Evolutionary conservation across 2,888 invertebrate species (phyloP), one percentile per base, ranked within the genome.

Genomic region (Mesoligia furuncula): DNA sequence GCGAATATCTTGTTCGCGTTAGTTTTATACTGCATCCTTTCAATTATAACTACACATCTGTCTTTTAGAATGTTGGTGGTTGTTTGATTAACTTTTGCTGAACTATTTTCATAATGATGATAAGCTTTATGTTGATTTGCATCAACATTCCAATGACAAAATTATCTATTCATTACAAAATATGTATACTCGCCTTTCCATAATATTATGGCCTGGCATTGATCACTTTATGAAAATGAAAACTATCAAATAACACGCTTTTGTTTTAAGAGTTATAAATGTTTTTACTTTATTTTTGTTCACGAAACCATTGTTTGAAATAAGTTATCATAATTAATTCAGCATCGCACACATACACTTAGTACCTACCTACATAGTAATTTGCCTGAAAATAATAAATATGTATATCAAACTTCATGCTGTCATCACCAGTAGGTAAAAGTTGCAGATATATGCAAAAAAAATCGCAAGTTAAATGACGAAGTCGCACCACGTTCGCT

Each of bases 1-100:
- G 94, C 95, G 91, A 95, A 95, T 92, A 92, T 92, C 81, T 86
- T 67, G 65, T 72, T 69, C 57, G 73, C 45, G 77, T 75, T 79
- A 74, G 67, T 76, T 84, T 85, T 79, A 68, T 74, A 85, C 54
- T 64, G 72, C 81, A 78, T 78, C 67, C 54, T 82, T 79, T 57
- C 75, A 69, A 82, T 79, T 70, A 79, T 54, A 75, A 80, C 42
- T 69, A 48, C 13, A 59, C 80, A 69, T 75, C 59, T 69, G 36
- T 66, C 15, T 54, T 51, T 59, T 36, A 20, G 51, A 42, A 69
- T 45, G 36, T 59, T 59, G 42, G 31, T 31, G 24, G 69, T 54
- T 68, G 67, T 48, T 79, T 73, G 20, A 62, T 48, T 45, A 78
- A 31, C 5, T 57, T 54, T 45, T 68, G 36, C 54, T 24, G 31